Evolutionary conservation across 2,113 vertebrate genomes (phyloP), one percentile per base, ranked within the genome.

Genomic region (Eulemur rufifrons): DNA sequence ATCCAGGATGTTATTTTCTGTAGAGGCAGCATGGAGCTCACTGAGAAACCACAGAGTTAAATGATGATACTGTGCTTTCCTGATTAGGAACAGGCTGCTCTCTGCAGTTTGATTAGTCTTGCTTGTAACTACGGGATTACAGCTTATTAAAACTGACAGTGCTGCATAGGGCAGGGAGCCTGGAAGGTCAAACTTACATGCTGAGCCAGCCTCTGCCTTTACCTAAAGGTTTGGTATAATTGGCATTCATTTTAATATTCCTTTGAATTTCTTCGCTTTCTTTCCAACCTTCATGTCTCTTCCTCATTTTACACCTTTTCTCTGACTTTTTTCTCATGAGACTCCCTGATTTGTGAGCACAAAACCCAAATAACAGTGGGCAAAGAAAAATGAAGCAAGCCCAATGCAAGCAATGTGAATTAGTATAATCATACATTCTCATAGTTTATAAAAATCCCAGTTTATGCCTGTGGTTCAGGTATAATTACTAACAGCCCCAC

Each of bases 131-230:
- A n/a, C 0, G 4, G 61, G 37, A 91, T 96, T 96, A 83, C 64
- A 96, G 96, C 85, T 96, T 97, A 97, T 9, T 98, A 96, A 98
- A 98, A 96, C 85, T 97, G 97, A 97, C 96, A 96, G 45, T 95
- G 94, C 59, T 97, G 85, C 91, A 66, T 77, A 89, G 89, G 93
- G 95, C 95, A 96, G 96, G 78, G 94, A 98, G 81, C 92, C 94
- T 94, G 69, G 97, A 98, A 63, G 97, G 80, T 98, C 96, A 97
- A 86, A 68, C 90, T 74, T 73, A 92, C 64, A 14, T 64, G 25
- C 20, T 61, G 89, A 97, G 90, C 91, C 87, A 82, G 64, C 80
- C 90, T 94, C 87, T 97, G 66, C 91, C 89, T 97, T 82, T 21
- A 93, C 11, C 2, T 91, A 89, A 81, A 93, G 47, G 52, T 83